Percentiles rank a stretch among this genome's conserved stretches.
phyloP scores from a whole-genome alignment of 2,113 vertebrate genomes.

The Chascanopsetta lugubris region DNA sequence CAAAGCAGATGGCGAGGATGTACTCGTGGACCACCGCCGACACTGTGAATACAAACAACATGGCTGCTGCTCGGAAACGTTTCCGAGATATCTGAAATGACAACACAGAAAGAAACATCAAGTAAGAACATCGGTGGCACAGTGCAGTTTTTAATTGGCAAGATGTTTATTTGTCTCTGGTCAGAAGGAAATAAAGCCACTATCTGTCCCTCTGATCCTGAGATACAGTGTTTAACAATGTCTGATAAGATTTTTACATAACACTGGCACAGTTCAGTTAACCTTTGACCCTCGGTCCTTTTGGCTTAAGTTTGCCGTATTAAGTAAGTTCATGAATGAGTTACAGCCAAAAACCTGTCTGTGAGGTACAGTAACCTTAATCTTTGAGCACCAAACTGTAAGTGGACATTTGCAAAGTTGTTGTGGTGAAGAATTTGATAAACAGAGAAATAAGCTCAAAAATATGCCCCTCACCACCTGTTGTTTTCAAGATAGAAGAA shows the following conservation, averaged over 20 bases:
- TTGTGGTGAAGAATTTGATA: too few species aligned
- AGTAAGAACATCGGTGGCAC: neutral
- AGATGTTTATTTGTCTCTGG: neutral
- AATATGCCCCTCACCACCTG: neutral
- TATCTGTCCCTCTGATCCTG: neutral
- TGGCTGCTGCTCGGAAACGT: conserved; percentile 87
- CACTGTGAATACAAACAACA: conserved; percentile 90
- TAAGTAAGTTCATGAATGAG: neutral
- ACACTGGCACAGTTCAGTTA: neutral
- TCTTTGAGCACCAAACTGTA: too few species aligned
- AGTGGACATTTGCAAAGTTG: too few species aligned
- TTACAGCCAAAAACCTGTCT: too few species aligned
- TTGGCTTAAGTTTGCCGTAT: neutral
- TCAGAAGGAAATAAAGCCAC: neutral
- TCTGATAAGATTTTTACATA: neutral
- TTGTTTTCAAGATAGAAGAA: neutral
- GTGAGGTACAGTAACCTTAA: too few species aligned
- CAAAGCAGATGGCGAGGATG: conserved; percentile 88
- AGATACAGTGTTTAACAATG: neutral
- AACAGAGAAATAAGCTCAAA: neutral
- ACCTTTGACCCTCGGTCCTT: neutral
- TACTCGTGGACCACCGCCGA: conserved; percentile 95
- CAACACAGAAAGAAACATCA: neutral
- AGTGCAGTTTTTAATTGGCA: neutral
- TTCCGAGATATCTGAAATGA: conserved; percentile 87